Percentiles rank a stretch among this genome's conserved stretches.
These are phyloP conservation scores for Nerophis ophidion DNA, from an alignment of 2,113 vertebrate species.

Conservation along the genomic window DNA sequence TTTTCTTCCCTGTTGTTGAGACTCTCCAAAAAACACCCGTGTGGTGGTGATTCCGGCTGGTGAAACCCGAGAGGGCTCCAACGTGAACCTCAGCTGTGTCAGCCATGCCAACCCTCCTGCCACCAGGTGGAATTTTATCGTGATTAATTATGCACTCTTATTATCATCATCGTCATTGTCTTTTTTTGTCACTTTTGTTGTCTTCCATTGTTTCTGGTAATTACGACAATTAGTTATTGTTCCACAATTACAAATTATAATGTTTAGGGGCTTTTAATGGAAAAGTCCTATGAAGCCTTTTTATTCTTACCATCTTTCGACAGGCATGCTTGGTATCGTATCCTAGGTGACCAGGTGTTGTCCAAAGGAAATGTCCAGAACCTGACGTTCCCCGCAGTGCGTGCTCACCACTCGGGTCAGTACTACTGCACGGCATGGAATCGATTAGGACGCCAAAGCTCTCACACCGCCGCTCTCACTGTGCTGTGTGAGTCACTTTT, in stretches of 20 bases:
- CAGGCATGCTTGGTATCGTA: slow-evolving; percentile 67
- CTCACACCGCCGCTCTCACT: slow-evolving; percentile 44
- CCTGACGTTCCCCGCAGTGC: slow-evolving; percentile 58
- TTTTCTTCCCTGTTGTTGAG: slow-evolving; percentile 36
- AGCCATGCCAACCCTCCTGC: slow-evolving; percentile 61
- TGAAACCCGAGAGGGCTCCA: slow-evolving; percentile 68
- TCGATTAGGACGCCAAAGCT: slow-evolving; percentile 60
- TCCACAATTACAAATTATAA: neutral
- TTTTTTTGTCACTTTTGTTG: no score
- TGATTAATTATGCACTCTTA: neutral
- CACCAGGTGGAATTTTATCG: slow-evolving; percentile 35
- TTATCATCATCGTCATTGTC: neutral
- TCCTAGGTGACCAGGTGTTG: slow-evolving; percentile 58
- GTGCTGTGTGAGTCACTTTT: slow-evolving; percentile 68
- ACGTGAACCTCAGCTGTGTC: slow-evolving; percentile 65
- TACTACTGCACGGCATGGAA: slow-evolving; percentile 72
- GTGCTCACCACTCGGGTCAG: slow-evolving; percentile 62
- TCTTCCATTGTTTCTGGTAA: neutral
- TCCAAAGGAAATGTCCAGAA: slow-evolving; percentile 59
- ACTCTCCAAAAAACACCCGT: slow-evolving; percentile 66
- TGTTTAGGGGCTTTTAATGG: neutral
- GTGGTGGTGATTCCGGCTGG: slow-evolving; percentile 58
- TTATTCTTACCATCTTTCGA: slow-evolving; percentile 5
- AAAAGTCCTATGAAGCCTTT: slow-evolving; percentile 1
- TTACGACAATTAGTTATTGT: neutral